These are phyloP conservation scores for Megaustenia siamemsis DNA, from an alignment of 2,888 invertebrate genomes.

Conservation along the genomic window DNA sequence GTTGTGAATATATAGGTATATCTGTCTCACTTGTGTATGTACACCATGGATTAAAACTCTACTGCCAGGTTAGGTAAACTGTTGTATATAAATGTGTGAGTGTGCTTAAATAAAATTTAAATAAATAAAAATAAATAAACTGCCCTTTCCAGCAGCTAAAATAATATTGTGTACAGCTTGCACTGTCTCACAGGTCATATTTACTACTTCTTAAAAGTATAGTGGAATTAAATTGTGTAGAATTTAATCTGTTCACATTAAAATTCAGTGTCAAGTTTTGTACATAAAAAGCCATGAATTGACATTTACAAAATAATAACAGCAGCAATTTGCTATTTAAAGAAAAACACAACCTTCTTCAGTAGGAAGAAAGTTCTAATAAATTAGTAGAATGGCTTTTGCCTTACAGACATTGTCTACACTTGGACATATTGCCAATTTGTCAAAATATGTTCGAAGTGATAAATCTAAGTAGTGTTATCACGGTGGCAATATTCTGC, in stretches of 20 bases:
- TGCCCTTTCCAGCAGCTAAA: too few species aligned
- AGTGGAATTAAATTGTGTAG: too few species aligned
- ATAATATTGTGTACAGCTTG: too few species aligned
- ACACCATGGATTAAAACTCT: too few species aligned
- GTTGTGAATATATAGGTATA: too few species aligned
- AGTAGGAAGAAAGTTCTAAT: constrained; percentile 48
- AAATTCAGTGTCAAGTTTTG: constrained; percentile 11
- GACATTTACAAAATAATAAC: not conserved
- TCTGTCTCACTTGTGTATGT: too few species aligned
- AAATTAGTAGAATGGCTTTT: not conserved
- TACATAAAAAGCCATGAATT: constrained; percentile 37
- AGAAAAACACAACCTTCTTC: constrained; percentile 28
- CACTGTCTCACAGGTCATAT: too few species aligned
- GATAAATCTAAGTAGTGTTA: not conserved
- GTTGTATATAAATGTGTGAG: too few species aligned
- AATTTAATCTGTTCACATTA: not conserved
- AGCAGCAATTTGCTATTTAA: not conserved
- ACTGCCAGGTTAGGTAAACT: too few species aligned
- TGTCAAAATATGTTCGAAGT: not conserved
- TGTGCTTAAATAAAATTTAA: too few species aligned
- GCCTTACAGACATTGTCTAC: constrained; percentile 27
- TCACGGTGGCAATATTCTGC: not conserved
- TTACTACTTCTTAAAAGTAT: too few species aligned
- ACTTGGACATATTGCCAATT: constrained; percentile 6
- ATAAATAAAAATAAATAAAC: too few species aligned